Percentiles rank a stretch among this genome's conserved stretches.
phyloP scores from a whole-genome alignment of 2,113 vertebrate species.

The Hydrochoerus hydrochaeris region DNA sequence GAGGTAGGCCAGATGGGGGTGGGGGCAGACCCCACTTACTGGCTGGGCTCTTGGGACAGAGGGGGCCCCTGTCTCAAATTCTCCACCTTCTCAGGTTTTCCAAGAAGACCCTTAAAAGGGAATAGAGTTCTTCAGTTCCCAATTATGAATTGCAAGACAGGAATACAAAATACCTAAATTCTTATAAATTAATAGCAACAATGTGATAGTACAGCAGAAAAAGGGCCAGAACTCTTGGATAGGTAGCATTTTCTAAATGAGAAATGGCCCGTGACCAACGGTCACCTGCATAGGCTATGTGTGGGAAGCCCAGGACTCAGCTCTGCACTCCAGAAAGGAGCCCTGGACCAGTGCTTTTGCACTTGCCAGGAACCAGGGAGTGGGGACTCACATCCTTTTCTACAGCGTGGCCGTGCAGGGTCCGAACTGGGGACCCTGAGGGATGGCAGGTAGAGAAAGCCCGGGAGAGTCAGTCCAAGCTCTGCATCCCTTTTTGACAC shows the following conservation, averaged over 20 bases:
- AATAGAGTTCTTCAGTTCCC: no score
- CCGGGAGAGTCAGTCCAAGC: neutral
- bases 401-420: neutral
- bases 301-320: neutral
- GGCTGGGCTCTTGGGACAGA: fast-evolving
- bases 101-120: neutral
- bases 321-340: neutral
- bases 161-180: neutral
- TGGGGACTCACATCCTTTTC: neutral
- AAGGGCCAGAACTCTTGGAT: neutral
- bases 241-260: neutral
- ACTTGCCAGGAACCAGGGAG: neutral
- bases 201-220: neutral
- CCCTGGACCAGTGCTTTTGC: neutral
- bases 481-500: neutral
- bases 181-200: neutral
- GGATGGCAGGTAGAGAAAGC: neutral
- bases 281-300: no score
- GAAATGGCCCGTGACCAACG: neutral
- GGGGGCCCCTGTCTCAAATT: fast-evolving
- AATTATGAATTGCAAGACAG: neutral
- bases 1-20: fast-evolving
- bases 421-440: neutral
- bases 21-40: fast-evolving
- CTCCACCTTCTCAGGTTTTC: no score